phyloP scores from a whole-genome alignment of 2,888 invertebrate species.

The Agrenia bidenticulata region DNA sequence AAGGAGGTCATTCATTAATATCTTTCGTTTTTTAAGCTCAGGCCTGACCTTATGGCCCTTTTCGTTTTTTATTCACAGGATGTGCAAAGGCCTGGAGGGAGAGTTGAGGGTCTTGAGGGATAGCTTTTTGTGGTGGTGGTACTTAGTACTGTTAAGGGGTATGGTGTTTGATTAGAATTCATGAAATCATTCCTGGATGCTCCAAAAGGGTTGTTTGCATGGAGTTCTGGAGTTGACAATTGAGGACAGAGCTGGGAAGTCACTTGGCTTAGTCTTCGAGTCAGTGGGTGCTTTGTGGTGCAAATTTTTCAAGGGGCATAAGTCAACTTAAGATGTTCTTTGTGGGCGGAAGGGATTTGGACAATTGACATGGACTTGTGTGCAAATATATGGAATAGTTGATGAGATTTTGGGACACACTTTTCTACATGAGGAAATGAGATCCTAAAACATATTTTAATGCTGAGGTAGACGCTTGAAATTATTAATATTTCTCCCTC shows the following conservation, averaged over 20 bases:
- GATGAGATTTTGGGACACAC: too few species aligned
- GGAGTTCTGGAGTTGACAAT: conserved; percentile 3
- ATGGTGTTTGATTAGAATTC: background rate
- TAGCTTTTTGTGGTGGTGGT: background rate
- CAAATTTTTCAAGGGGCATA: conserved; percentile 4
- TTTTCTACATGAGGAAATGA: too few species aligned
- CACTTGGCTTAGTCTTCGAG: conserved; percentile 1
- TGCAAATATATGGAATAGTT: too few species aligned
- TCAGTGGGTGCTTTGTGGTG: conserved; percentile 4
- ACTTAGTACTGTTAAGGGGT: background rate
- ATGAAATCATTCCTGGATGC: background rate
- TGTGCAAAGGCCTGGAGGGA: too few species aligned
- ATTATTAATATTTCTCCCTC: too few species aligned
- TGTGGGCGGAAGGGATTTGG: background rate
- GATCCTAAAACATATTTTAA: too few species aligned
- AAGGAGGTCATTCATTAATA: too few species aligned
- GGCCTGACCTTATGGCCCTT: too few species aligned
- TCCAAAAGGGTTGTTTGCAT: background rate
- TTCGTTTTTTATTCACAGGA: too few species aligned
- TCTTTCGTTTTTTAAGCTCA: too few species aligned
- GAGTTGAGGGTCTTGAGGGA: too few species aligned
- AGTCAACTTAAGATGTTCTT: background rate
- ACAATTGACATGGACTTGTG: background rate
- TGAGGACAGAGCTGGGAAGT: background rate
- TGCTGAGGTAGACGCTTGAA: too few species aligned